A percentile compares a stretch with the other conserved stretches of the same genome.
Conservation (phyloP, 2,797 vertebrate genomes). For the Euthynnus affinis region DNA sequence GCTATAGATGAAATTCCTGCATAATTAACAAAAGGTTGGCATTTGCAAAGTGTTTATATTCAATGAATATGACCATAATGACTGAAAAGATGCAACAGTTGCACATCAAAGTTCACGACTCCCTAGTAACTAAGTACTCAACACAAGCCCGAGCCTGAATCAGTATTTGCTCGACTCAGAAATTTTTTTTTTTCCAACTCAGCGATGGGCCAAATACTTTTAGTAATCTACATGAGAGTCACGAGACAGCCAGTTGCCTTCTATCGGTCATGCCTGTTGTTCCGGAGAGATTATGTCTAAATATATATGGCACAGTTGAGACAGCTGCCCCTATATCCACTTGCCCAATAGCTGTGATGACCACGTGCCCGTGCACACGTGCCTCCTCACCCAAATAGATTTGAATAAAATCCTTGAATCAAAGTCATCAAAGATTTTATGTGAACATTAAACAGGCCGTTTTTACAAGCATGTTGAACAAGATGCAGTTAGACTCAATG, state of each 20-base stretch:
- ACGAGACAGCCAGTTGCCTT: constrained; percentile 78
- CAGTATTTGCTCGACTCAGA: constrained; percentile 19
- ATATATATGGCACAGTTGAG: constrained; percentile 79
- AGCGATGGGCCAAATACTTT: constrained; percentile 71
- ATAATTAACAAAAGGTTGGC: background rate
- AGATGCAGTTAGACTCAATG: background rate
- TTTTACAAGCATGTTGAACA: background rate
- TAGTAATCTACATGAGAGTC: constrained; percentile 74
- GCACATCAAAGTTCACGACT: constrained; percentile 4
- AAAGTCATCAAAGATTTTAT: constrained; percentile 21
- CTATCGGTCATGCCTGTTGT: constrained; percentile 78
- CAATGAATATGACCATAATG: background rate
- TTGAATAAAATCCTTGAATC: constrained; percentile 10
- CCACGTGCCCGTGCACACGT: constrained; percentile 73
- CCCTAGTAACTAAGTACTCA: constrained; percentile 18
- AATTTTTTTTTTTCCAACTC: constrained; percentile 44
- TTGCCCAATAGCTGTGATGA: constrained; percentile 46
- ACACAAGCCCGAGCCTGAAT: constrained; percentile 7
- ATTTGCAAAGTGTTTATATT: background rate
- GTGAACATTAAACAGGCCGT: background rate
- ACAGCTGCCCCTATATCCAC: constrained; percentile 80
- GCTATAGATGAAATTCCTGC: background rate
- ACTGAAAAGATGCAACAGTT: background rate
- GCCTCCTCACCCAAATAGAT: constrained; percentile 55
- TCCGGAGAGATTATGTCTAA: constrained; percentile 81